Conservation (phyloP, 1,140 invertebrate genomes). For the Tetramorium alpestre region DNA sequence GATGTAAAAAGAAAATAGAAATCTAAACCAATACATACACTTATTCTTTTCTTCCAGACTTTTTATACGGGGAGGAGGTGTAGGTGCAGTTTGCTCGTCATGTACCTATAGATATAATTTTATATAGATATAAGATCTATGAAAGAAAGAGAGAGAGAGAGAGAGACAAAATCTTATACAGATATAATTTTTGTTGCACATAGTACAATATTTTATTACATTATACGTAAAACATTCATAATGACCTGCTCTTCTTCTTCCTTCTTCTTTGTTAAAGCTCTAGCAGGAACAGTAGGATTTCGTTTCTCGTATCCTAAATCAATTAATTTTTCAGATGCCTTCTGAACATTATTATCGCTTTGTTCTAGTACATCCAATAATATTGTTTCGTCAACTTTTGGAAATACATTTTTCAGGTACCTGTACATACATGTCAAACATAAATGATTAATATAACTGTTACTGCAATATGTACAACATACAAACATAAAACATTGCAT, state of each 20-base stretch:
- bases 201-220: background rate
- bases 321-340: slow-evolving; percentile 92
- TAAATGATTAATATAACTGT: slow-evolving; percentile 25
- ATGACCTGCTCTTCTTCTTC: slow-evolving; percentile 85
- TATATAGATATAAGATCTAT: no score
- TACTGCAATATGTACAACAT: slow-evolving; percentile 7
- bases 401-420: slow-evolving; percentile 96
- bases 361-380: slow-evolving; percentile 93
- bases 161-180: no score
- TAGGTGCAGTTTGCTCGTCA: slow-evolving; percentile 83
- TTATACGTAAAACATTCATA: slow-evolving; percentile 24
- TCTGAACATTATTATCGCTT: slow-evolving; percentile 95
- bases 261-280: slow-evolving; percentile 84
- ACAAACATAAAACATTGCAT: slow-evolving; percentile 43
- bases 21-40: slow-evolving; percentile 85
- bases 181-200: background rate
- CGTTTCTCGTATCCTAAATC: slow-evolving; percentile 93
- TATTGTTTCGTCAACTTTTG: slow-evolving; percentile 95
- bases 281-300: slow-evolving; percentile 86
- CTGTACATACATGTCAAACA: slow-evolving; percentile 83
- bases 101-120: slow-evolving; percentile 74
- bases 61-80: slow-evolving; percentile 89
- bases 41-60: slow-evolving; percentile 91
- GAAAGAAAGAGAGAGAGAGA: no score
- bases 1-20: background rate